Evolutionary conservation across 1,140 invertebrate species (phyloP).

Genomic region (Drosophila guanche): DNA sequence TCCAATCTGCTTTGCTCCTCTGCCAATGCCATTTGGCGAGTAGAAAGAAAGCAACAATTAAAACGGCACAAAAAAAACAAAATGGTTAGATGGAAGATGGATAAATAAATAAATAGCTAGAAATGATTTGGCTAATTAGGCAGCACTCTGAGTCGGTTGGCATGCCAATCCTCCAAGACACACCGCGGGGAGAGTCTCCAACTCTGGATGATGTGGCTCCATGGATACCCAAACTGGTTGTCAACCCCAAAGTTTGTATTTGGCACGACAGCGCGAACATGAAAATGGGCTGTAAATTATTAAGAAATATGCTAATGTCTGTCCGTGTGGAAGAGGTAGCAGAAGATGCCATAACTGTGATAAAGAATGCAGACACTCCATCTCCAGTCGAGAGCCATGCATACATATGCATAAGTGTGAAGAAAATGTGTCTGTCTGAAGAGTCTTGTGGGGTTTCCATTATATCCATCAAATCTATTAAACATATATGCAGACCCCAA

Average conservation of each 20-base stretch:
- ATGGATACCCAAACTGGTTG: slow-evolving; percentile 47
- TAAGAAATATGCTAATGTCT: slow-evolving; percentile 74
- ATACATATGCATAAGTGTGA: slow-evolving; percentile 65
- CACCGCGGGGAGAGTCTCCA: slow-evolving; percentile 30
- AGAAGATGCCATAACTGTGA: slow-evolving; percentile 62
- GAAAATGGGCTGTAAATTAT: slow-evolving; percentile 67
- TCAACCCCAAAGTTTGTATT: slow-evolving; percentile 62
- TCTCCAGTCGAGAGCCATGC: background rate
- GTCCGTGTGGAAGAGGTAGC: background rate
- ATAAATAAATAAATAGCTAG: slow-evolving; percentile 58
- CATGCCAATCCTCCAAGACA: slow-evolving; percentile 34
- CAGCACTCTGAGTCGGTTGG: slow-evolving; percentile 22
- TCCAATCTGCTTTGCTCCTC: no score
- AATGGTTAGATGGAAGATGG: slow-evolving; percentile 17
- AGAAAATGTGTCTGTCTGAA: background rate
- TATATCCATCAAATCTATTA: no score
- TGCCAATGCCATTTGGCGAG: slow-evolving; percentile 7
- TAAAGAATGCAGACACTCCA: slow-evolving; percentile 31
- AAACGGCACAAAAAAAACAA: slow-evolving; percentile 51
- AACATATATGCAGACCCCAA: no score
- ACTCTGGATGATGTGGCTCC: slow-evolving; percentile 20
- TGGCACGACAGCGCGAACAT: slow-evolving; percentile 45
- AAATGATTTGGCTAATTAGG: slow-evolving; percentile 78
- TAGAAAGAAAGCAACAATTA: slow-evolving; percentile 74
- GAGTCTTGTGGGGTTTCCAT: no score